Evolutionary conservation across 2,888 invertebrate species (phyloP).

Genomic region (Pterostichus madidus): DNA sequence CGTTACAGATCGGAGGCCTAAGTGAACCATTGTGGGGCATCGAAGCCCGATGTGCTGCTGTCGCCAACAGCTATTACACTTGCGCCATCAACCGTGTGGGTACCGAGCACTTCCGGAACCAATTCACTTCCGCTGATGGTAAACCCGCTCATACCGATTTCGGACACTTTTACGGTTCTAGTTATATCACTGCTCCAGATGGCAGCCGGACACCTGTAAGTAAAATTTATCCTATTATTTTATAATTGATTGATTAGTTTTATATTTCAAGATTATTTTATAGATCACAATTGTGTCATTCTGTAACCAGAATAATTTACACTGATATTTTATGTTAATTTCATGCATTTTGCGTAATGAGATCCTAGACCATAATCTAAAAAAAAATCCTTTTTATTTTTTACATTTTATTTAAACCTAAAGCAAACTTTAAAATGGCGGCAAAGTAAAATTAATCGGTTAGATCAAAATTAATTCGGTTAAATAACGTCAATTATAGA

Average conservation of each 20-base stretch:
- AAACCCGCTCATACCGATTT: constrained; percentile 87
- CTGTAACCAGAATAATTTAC: too few species aligned
- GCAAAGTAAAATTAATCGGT: too few species aligned
- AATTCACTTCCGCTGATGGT: constrained; percentile 92
- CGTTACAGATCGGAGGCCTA: constrained; percentile 78
- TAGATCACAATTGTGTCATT: too few species aligned
- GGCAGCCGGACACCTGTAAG: constrained; percentile 93
- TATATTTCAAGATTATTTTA: too few species aligned
- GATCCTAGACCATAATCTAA: too few species aligned
- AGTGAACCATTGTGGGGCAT: constrained; percentile 97
- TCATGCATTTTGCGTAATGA: too few species aligned
- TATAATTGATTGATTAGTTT: neutral
- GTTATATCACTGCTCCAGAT: constrained; percentile 96
- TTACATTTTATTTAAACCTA: too few species aligned
- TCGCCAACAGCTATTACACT: constrained; percentile 96
- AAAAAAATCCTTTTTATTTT: too few species aligned
- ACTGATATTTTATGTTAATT: too few species aligned
- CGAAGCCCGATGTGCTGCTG: constrained; percentile 96
- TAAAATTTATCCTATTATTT: constrained; percentile 70
- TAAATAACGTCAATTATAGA: too few species aligned
- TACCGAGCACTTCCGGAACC: constrained; percentile 88
- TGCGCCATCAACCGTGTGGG: constrained; percentile 97
- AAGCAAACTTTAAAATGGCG: too few species aligned
- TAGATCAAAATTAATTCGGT: too few species aligned
- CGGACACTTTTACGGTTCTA: constrained; percentile 97